Evolutionary conservation across 53 echinoderm and acorn worm genomes (phyloP).

Genomic region (Henricia sp.): DNA sequence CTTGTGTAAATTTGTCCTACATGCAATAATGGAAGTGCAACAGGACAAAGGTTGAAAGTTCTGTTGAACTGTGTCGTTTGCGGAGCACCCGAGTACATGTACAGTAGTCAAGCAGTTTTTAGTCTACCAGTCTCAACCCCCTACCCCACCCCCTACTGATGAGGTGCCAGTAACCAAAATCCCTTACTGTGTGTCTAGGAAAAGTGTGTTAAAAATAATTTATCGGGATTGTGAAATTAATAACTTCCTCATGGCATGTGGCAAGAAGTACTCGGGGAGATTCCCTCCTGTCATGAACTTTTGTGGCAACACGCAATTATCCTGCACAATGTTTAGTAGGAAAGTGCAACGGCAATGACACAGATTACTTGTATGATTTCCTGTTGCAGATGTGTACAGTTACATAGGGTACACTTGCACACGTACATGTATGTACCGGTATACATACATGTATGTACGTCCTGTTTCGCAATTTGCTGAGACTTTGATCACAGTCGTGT

Average conservation of each 20-base stretch:
- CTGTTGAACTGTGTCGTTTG: background rate
- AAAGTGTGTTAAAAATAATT: background rate
- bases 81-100: background rate
- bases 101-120: no score
- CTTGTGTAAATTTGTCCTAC: no score
- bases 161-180: background rate
- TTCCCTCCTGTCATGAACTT: background rate
- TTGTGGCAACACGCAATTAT: no score
- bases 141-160: background rate
- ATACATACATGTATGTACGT: conserved; percentile 9
- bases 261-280: background rate
- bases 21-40: background rate
- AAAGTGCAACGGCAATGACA: no score
- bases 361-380: no score
- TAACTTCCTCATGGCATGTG: conserved; percentile 1
- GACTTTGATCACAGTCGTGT: background rate
- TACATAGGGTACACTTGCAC: conserved; percentile 1
- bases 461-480: background rate
- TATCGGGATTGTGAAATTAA: background rate
- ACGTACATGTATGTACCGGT: conserved; percentile 10
- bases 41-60: background rate
- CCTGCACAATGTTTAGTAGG: no score
- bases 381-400: background rate
- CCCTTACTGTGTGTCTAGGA: background rate
- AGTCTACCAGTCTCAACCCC: no score